Percentiles rank a stretch among this genome's conserved stretches.
These are phyloP conservation scores for Cephus spinipes DNA, from an alignment of 2,888 invertebrate genomes.

Conservation along the genomic window DNA sequence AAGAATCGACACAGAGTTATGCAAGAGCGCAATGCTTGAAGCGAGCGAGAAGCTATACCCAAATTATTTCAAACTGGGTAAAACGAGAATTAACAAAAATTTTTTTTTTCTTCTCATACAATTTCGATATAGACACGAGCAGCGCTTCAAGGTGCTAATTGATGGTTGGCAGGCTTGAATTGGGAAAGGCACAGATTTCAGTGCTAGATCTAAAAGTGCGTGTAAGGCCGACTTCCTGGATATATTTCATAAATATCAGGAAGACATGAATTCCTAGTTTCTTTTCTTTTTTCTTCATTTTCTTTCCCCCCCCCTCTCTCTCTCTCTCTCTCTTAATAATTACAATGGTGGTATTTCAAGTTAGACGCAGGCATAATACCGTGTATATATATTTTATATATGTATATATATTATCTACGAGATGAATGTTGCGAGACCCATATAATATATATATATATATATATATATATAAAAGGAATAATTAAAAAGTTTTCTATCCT, in stretches of 20 bases:
- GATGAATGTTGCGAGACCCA: no score
- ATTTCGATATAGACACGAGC: constrained; percentile 19
- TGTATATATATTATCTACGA: constrained; percentile 10
- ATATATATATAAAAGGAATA: constrained; percentile 1
- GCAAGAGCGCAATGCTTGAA: background rate
- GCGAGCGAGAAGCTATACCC: no score
- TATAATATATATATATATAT: no score
- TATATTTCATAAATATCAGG: constrained; percentile 36
- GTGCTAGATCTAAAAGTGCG: constrained; percentile 46
- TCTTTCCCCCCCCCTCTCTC: background rate
- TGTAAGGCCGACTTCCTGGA: constrained; percentile 45
- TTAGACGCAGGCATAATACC: constrained; percentile 1
- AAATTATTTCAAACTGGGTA: no score
- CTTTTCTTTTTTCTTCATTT: constrained; percentile 20
- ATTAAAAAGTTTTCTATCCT: constrained; percentile 32
- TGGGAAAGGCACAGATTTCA: constrained; percentile 57
- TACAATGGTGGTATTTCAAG: no score
- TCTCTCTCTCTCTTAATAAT: no score
- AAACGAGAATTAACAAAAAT: background rate
- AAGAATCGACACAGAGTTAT: background rate
- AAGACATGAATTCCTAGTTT: constrained; percentile 46
- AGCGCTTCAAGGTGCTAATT: constrained; percentile 17
- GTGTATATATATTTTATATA: constrained; percentile 19
- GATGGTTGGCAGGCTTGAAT: constrained; percentile 44
- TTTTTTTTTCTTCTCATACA: constrained; percentile 10